Evolutionary conservation across 2,797 vertebrate genomes (phyloP), one percentile per base, ranked within the genome.

Genomic region (Semaprochilodus insignis): DNA sequence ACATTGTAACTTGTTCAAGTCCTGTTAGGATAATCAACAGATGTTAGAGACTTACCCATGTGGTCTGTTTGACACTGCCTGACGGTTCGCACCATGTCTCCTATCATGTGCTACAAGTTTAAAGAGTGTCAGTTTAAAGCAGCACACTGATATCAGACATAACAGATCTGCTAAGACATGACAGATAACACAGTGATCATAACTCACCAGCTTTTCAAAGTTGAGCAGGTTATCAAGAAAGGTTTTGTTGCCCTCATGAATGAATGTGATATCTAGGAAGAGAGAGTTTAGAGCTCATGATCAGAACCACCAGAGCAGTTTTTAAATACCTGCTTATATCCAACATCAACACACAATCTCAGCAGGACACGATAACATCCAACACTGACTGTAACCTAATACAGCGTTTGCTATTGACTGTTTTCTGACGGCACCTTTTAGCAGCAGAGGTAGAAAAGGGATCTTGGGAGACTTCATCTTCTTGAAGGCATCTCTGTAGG

Each of bases 401-500:
- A 40, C 40, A 40, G 40, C 1, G 8, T 31, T 31, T 4, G 1
- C 40, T 40, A 40, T 0, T 3, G 40, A 40, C 40, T 6, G 40
- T 31, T 48, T 13, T 48, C 8, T 13, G 44, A 10, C 44, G 10
- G 8, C 44, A 99, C 98, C 98, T 98, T 99, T 99, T 79, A 99
- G 94, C 62, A 99, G 92, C 90, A 99, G 94, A 78, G 97, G 98
- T 95, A 99, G 96, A 91, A 99, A 99, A 27, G 98, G 98, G 80
- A 99, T 98, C 94, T 99, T 99, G 4, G 98, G 98, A 44, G 96
- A 95, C 90, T 99, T 99, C 98, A 99, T 99, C 94, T 98, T 99
- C 93, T 96, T 99, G 93, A 99, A 99, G 74, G 96, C 94, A 84
- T 99, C 97, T 92, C 98, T 96, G 92, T 99, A 99, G 93, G 97